Percentiles rank a stretch among this genome's conserved stretches.
These are phyloP conservation scores for Drosophila pseudotakahashii DNA, from an alignment of 2,888 invertebrate species.

Conservation along the genomic window DNA sequence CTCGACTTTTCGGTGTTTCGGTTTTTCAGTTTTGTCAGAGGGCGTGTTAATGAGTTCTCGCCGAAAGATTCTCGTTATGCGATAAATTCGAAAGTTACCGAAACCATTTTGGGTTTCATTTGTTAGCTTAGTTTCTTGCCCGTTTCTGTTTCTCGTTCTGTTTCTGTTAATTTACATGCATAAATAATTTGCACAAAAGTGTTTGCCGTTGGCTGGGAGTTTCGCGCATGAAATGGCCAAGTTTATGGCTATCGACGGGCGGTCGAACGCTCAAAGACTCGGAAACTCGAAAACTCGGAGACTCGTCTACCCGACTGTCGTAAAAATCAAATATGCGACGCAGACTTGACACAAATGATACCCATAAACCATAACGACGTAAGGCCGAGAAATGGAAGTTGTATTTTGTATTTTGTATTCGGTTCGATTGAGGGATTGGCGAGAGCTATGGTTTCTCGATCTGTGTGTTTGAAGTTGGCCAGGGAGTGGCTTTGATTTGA, in stretches of 20 bases:
- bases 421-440: constrained; percentile 41
- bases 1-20: neutral
- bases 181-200: constrained; percentile 57
- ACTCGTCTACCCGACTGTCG: constrained; percentile 42
- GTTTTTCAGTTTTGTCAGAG: constrained; percentile 18
- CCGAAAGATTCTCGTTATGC: constrained; percentile 43
- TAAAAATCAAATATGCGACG: constrained; percentile 50
- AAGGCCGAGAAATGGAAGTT: constrained; percentile 43
- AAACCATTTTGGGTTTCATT: constrained; percentile 28
- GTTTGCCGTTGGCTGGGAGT: constrained; percentile 23
- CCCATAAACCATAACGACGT: constrained; percentile 46
- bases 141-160: constrained; percentile 9
- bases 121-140: constrained; percentile 31
- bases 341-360: constrained; percentile 49
- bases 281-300: neutral
- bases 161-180: constrained; percentile 55
- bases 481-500: constrained; percentile 29
- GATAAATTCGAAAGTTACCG: constrained; percentile 61
- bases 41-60: constrained; percentile 65
- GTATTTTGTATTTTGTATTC: constrained; percentile 41
- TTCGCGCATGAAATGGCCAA: constrained; percentile 63
- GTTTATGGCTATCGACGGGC: constrained; percentile 58
- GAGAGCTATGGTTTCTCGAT: constrained; percentile 30
- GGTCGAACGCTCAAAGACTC: constrained; percentile 20
- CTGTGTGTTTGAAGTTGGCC: constrained; percentile 23